These are phyloP conservation scores for Pygoscelis antarcticus DNA, from an alignment of 2,113 vertebrate genomes.

Conservation along the genomic window DNA sequence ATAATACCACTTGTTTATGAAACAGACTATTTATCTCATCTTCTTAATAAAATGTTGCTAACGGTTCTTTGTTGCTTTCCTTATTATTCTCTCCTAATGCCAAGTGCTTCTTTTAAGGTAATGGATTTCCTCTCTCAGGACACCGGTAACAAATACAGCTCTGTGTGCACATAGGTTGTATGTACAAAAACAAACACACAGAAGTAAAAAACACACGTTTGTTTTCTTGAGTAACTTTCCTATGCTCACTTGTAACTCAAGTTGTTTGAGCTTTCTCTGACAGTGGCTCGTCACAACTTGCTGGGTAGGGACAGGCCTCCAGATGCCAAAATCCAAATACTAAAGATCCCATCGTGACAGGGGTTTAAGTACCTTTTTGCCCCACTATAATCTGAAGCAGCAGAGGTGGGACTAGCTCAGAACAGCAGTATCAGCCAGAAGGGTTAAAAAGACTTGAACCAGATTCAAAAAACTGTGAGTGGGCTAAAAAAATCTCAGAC, in stretches of 20 bases:
- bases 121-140: slow-evolving; percentile 29
- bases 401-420: background rate
- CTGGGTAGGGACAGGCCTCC: background rate
- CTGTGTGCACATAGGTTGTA: background rate
- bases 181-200: background rate
- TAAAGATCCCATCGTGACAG: background rate
- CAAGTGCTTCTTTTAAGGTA: slow-evolving; percentile 46
- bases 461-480: background rate
- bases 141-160: background rate
- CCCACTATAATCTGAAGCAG: background rate
- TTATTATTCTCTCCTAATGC: slow-evolving; percentile 31
- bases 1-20: slow-evolving; percentile 43
- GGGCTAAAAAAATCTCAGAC: background rate
- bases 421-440: background rate
- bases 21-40: slow-evolving; percentile 33
- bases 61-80: background rate
- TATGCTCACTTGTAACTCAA: background rate
- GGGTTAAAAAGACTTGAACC: background rate
- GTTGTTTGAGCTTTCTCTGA: background rate
- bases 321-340: background rate
- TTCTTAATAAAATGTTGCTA: slow-evolving; percentile 43
- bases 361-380: background rate
- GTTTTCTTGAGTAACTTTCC: background rate
- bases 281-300: background rate
- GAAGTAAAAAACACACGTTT: background rate